Base-by-base conservation (phyloP, 2,113 vertebrate species). In the Neofelis nebulosa region DNA sequence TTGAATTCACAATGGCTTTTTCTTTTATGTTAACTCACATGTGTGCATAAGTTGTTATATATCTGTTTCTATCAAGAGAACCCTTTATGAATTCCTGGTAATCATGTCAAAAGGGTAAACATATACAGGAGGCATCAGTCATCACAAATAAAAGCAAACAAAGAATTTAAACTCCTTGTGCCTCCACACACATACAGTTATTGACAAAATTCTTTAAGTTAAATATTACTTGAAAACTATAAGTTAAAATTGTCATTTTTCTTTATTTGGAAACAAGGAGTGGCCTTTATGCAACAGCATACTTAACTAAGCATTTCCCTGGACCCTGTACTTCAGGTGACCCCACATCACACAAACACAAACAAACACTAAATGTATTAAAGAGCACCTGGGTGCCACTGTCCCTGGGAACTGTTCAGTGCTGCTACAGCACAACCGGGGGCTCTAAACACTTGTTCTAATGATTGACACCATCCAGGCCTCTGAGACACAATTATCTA, bases 91-190 rank as follows among this genome's bases (percentile, higher is more conserved):
- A 83, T 83, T 90, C 36, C 79, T 74, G 23, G 50, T 52, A 31
- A 68, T 86, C 73, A 45, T 90, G 66, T 97, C 79, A 82, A 38
- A 41, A 83, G 11, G 19, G 1, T 79, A 90, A 93, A 87, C 18
- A 7, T n/a, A 92, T 66, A 84, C 76, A 83, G 9, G 89, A 63
- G 90, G 29, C 63, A 93, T 41, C 81, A 33, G 80, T 96, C 73
- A 65, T 31, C 50, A 74, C 18, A 89, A 96, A 94, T 36, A 98
- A 94, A 76, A 63, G 48, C 48, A 27, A 87, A 88, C 50, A 73
- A 52, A 90, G 63, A 97, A 96, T 88, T 66, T 6, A 45, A 93
- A 71, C 78, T 96, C 82, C 84, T 78, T 16, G 63, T 95, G 63
- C 86, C 45, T 94, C 36, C 21, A 69, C 15, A 89, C 36, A 25